Conservation (phyloP, 2,113 vertebrate genomes). For the Syngnathus scovelli region DNA sequence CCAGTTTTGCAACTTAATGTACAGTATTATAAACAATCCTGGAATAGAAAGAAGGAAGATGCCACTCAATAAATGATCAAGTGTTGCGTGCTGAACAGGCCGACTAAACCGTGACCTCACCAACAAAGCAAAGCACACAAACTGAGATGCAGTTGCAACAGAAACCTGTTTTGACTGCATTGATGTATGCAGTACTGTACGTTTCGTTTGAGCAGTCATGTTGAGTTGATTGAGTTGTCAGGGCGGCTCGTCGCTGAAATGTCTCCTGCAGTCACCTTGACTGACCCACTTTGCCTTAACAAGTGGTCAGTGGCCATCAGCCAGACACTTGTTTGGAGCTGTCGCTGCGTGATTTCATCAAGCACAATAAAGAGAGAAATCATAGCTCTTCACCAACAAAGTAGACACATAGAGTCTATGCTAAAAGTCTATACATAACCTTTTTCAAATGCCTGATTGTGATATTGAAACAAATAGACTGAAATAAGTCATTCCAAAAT, state of each 20-base stretch:
- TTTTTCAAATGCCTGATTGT: no score
- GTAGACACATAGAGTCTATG: not conserved
- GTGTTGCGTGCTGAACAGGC: not conserved
- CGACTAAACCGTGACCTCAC: not conserved
- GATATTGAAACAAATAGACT: no score
- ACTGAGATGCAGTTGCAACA: not conserved
- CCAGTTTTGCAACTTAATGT: no score
- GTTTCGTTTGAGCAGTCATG: conserved; percentile 1
- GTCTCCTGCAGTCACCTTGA: conserved; percentile 48
- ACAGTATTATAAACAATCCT: no score
- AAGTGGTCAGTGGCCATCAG: conserved; percentile 16
- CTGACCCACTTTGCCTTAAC: conserved; percentile 33
- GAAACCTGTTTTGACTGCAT: conserved; percentile 5
- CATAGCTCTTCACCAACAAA: conserved; percentile 1
- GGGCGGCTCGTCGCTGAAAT: conserved; percentile 7
- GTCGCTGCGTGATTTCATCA: conserved; percentile 24
- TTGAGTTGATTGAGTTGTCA: conserved; percentile 18
- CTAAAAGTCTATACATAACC: not conserved
- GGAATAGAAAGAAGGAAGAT: no score
- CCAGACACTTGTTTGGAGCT: conserved; percentile 30
- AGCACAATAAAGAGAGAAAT: conserved; percentile 14
- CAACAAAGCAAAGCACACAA: not conserved
- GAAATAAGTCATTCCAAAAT: not conserved
- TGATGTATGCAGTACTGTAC: conserved; percentile 10
- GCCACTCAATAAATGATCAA: not conserved